Base-by-base conservation (phyloP, 1,140 invertebrate genomes). In the Pissodes strobi region DNA sequence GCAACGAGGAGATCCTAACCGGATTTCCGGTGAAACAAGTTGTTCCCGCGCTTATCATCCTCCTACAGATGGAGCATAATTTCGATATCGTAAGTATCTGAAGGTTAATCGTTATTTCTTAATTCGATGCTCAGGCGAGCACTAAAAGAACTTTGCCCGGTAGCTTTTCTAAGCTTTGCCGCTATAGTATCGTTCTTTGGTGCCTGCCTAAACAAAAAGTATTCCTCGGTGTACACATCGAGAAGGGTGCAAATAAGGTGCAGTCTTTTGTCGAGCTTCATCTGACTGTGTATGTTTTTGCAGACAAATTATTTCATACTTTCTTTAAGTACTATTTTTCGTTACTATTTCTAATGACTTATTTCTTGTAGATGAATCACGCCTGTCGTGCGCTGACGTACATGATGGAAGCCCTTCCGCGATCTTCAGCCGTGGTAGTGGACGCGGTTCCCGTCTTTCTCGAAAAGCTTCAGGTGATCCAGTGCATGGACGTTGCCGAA, bases 401-500 rank as follows among this genome's bases (percentile, higher is more conserved):
- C 78, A 98, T 99, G 96, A 93, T 99, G 88, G 97, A 99, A 80
- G 95, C 97, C 1, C 75, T 99, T 49, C 97, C 97, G 0, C 87
- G 97, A 27, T 97, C 96, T 10, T 96, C 95, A 21, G 91, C 93
- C 3, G 92, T 98, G n/a, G 95, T 99, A 8, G 93, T 97, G 1
- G 94, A 99, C 69, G 96, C 96, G 15, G 92, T 99, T 22, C 97
- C 97, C 2, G 92, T 94, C 3, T 96, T 97, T 80, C 81, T 97
- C 17, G 92, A 95, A 80, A 96, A 98, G 81, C 82, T 99, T 30
- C 94, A 98, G 83, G 92, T 94, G 0, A 99, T 99, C 68, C 95
- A 98, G 69, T 99, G 96, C 78, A 98, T 99, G 94, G 97, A 99
- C 81, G 96, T 99, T 2, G 96, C 96, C 13, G 97, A 99, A 80